These are phyloP conservation scores for Chrysochloris asiatica DNA, from an alignment of 2,113 vertebrate species.

Conservation along the genomic window DNA sequence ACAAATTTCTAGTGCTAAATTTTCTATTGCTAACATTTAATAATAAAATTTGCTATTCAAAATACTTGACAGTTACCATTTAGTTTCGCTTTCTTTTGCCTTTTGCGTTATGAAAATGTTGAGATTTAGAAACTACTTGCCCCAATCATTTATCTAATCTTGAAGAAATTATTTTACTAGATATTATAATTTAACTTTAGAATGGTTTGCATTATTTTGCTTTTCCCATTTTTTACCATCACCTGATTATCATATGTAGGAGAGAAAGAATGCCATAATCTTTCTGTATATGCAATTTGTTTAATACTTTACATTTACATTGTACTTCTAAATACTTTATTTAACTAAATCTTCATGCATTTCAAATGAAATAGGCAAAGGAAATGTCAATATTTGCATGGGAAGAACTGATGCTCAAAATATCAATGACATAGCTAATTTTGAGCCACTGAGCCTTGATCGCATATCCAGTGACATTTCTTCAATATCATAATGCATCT, in stretches of 20 bases:
- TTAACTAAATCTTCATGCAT: neutral
- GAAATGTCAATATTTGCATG: neutral
- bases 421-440: accelerated
- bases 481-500: neutral
- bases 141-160: neutral
- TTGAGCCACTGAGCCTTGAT: neutral
- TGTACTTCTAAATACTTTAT: neutral
- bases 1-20: neutral
- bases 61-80: neutral
- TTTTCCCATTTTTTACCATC: neutral
- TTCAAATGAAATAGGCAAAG: neutral
- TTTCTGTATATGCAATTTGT: neutral
- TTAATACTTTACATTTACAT: neutral
- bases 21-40: neutral
- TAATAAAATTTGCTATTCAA: neutral
- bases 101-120: neutral
- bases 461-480: neutral
- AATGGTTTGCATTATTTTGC: neutral
- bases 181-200: neutral
- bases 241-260: neutral
- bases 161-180: neutral
- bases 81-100: neutral
- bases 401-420: neutral
- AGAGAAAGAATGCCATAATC: neutral
- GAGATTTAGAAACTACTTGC: neutral